Evolutionary conservation across 2,113 vertebrate genomes (phyloP), one percentile per base, ranked within the genome.

Genomic region (Dromaius novaehollandiae): DNA sequence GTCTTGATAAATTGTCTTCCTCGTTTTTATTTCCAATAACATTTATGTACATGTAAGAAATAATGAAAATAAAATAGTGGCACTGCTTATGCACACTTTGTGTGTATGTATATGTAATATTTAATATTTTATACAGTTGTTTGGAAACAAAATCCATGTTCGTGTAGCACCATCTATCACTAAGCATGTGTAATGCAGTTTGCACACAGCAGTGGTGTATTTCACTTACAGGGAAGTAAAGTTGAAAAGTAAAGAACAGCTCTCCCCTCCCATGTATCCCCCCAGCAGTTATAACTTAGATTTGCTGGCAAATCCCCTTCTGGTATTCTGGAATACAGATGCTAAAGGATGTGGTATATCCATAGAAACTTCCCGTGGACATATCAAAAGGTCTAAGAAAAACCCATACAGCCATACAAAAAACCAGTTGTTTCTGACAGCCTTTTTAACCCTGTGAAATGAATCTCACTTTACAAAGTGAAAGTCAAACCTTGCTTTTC

Each of bases 111-210:
- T 56, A 69, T 6, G 51, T 7, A 42, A 28, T 5, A 6, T 6
- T 38, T 48, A 40, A 24, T 38, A 48, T 28, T 78, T 25, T 6
- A 21, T 14, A 19, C 10, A 2, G 42, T 1, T 15, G 2, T 46
- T 86, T 30, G 28, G 70, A 40, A 40, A 6, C 0, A 44, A 60
- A 55, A 84, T 38, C 46, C 30, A 1, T 8, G 83, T 76, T 96
- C 91, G 2, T 7, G 3, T 24, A 51, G 95, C 87, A 95, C 96
- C 95, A 96, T 73, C 96, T 96, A 15, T 51, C 89, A 42, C 28
- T 58, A 32, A 34, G 20, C 2, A 22, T 40, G 38, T 28, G 91
- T 9, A 93, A 48, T 60, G 56, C 56, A 58, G 30, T 17, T 77
- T 87, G 94, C 92, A 66, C 28, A 21, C 26, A 73, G 12, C 77